A percentile compares a stretch with the other conserved stretches of the same genome.
Conservation (phyloP, 2,888 invertebrate genomes). For the Petrolisthes manimaculis region DNA sequence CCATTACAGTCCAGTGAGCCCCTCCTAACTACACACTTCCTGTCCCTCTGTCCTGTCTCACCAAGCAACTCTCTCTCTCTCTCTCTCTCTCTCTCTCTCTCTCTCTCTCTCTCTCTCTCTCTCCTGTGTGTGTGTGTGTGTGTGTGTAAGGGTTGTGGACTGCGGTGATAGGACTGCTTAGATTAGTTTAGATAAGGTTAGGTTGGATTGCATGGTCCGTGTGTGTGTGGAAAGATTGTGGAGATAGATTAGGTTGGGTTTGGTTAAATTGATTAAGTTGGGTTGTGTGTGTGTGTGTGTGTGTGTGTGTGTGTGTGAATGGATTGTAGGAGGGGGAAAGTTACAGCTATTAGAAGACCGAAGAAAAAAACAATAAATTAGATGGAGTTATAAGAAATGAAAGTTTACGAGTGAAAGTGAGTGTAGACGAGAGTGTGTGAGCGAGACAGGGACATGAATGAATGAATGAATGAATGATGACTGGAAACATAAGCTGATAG, state of each 20-base stretch:
- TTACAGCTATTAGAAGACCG: background rate
- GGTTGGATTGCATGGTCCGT: background rate
- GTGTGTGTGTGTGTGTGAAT: constrained; percentile 14
- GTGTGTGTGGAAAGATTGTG: background rate
- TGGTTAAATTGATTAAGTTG: background rate
- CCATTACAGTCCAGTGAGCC: background rate
- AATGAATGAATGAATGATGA: too few relatives aligned
- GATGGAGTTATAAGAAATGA: too few relatives aligned
- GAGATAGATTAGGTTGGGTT: background rate
- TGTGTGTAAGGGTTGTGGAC: background rate
- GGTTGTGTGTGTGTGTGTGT: constrained; percentile 12
- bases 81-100: background rate
- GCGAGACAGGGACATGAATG: too few relatives aligned
- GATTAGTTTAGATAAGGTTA: too few relatives aligned
- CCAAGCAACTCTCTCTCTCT: background rate
- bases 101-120: background rate
- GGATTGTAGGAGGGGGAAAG: background rate
- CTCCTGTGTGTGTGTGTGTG: background rate
- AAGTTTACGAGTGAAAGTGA: too few relatives aligned
- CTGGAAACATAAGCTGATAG: too few relatives aligned
- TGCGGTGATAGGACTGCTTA: background rate
- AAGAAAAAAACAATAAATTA: background rate
- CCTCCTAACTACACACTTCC: too few relatives aligned
- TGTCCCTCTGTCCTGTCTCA: background rate
- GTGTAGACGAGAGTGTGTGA: too few relatives aligned